A percentile compares a stretch with the other conserved stretches of the same genome.
These are phyloP conservation scores for Zaprionus davidi DNA, from an alignment of 1,140 invertebrate species.

Conservation along the genomic window DNA sequence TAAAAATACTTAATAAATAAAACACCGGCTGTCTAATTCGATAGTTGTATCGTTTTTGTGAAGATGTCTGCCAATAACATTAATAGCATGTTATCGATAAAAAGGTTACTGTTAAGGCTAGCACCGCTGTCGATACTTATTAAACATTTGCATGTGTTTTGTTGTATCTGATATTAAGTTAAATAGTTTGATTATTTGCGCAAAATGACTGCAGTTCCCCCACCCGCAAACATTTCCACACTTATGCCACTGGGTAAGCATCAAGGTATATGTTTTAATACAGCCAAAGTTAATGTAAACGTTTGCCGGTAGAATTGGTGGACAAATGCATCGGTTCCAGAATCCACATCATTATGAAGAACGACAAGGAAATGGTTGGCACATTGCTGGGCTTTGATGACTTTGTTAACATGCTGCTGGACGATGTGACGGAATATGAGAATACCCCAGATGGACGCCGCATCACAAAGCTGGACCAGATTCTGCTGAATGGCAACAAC, in stretches of 20 bases:
- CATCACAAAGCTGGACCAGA: slow-evolving; percentile 98
- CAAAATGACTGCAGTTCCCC: slow-evolving; percentile 76
- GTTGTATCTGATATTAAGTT: slow-evolving; percentile 8
- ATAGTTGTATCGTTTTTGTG: not conserved
- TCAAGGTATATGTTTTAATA: not conserved
- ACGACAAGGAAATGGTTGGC: slow-evolving; percentile 99
- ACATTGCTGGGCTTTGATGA: slow-evolving; percentile 99
- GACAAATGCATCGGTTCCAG: slow-evolving; percentile 99
- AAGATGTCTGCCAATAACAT: not conserved
- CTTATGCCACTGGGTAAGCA: slow-evolving; percentile 88
- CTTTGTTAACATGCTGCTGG: slow-evolving; percentile 98
- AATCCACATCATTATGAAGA: slow-evolving; percentile 99
- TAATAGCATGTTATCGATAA: slow-evolving; percentile 12
- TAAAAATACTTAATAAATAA: slow-evolving; percentile 17
- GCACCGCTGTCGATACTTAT: slow-evolving; percentile 1
- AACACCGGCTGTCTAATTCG: slow-evolving; percentile 30
- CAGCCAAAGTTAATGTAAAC: not conserved
- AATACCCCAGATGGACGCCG: slow-evolving; percentile 97
- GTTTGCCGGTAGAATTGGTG: slow-evolving; percentile 92
- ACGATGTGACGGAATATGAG: slow-evolving; percentile 97
- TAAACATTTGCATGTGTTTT: slow-evolving; percentile 32
- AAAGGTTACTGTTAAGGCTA: not conserved
- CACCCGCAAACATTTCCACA: slow-evolving; percentile 88
- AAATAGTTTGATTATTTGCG: slow-evolving; percentile 3
- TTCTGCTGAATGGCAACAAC: slow-evolving; percentile 99